Conservation (phyloP, 2,113 vertebrate genomes). For the Oxyura jamaicensis region DNA sequence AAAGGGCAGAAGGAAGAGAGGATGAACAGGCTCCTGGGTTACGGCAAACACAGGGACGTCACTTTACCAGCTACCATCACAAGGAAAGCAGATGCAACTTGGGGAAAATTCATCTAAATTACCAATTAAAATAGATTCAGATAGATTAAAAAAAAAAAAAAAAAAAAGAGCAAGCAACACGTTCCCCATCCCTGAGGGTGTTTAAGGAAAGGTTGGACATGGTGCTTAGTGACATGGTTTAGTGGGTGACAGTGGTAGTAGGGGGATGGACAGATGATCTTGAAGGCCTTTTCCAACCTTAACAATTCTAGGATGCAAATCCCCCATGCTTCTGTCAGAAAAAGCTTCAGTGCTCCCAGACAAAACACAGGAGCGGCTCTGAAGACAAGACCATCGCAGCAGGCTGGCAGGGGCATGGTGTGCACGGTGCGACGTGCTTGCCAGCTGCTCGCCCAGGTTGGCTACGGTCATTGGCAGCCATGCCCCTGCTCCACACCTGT, state of each 20-base stretch:
- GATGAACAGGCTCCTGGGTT: background rate
- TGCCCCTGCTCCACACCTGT: too few relatives aligned
- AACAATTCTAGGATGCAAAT: background rate
- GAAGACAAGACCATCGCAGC: background rate
- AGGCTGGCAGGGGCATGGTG: too few relatives aligned
- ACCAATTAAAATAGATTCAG: background rate
- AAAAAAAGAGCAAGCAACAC: background rate
- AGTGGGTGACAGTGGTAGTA: too few relatives aligned
- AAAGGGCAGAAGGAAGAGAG: background rate
- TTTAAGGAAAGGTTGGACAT: too few relatives aligned
- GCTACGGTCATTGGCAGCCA: too few relatives aligned
- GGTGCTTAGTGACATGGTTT: too few relatives aligned
- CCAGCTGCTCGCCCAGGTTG: too few relatives aligned
- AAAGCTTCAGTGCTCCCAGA: background rate
- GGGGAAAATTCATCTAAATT: background rate
- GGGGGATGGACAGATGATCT: too few relatives aligned
- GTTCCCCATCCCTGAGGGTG: background rate
- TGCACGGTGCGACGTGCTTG: too few relatives aligned
- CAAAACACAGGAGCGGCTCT: background rate
- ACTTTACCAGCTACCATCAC: too few relatives aligned
- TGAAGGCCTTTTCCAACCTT: too few relatives aligned
- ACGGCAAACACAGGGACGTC: background rate
- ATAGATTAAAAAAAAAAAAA: too few relatives aligned
- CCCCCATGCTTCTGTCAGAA: background rate
- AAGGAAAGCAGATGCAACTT: fast-evolving